Conservation (phyloP, 2,888 invertebrate genomes). For the Leptopilina drosophilae region DNA sequence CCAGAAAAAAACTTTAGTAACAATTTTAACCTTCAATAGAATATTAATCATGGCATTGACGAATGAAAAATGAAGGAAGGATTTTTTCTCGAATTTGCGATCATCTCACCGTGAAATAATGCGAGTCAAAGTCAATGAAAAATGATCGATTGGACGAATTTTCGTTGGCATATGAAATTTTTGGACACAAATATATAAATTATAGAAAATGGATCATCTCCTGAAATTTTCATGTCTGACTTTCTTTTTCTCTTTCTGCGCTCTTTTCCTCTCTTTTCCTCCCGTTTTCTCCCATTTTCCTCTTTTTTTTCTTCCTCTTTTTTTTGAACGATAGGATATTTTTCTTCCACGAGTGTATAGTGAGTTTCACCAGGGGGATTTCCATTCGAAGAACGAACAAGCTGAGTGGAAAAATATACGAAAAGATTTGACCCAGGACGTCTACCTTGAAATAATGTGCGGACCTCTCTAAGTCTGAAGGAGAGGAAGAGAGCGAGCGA, state of each 20-base stretch:
- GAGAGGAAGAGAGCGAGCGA: too few relatives aligned
- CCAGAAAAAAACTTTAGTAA: too few relatives aligned
- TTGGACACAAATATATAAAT: too few relatives aligned
- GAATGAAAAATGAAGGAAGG: neutral
- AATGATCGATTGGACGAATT: neutral
- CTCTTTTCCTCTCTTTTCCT: too few relatives aligned
- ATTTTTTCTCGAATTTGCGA: neutral
- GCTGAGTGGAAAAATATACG: conserved; percentile 33
- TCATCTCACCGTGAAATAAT: conserved; percentile 27
- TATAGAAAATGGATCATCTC: too few relatives aligned
- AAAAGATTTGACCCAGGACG: conserved; percentile 25
- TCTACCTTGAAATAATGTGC: conserved; percentile 22
- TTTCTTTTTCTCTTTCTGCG: too few relatives aligned
- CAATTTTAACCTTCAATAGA: too few relatives aligned
- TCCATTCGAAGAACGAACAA: conserved; percentile 2
- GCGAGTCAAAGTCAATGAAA: conserved; percentile 11
- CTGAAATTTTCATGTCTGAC: too few relatives aligned
- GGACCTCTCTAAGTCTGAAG: conserved; percentile 2
- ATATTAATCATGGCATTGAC: neutral
- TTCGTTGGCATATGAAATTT: neutral
- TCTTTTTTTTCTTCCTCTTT: neutral
- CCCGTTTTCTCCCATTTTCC: too few relatives aligned
- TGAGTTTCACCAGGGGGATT: conserved; percentile 6
- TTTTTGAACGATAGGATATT: neutral
- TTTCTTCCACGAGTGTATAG: neutral